Percentiles rank a stretch among this genome's conserved stretches.
Conservation (phyloP, 1,140 invertebrate species). For the Colletes latitarsis region DNA sequence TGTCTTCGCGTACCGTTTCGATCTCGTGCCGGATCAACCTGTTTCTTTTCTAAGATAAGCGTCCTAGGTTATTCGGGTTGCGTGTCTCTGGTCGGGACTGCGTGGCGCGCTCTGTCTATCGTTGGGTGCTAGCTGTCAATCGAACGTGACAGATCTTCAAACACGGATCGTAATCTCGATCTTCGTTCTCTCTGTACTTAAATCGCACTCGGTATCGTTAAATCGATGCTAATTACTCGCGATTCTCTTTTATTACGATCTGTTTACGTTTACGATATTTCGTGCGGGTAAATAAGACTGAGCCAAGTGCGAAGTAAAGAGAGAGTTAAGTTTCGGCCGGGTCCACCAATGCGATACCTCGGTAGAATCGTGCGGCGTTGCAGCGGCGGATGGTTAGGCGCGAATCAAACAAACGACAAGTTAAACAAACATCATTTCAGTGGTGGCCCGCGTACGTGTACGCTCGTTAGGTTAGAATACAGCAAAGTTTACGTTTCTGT, state of each 20-base stretch:
- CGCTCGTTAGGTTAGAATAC: conserved; percentile 24
- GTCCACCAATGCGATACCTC: not conserved
- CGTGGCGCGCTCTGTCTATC: conserved; percentile 40
- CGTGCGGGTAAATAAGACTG: not conserved
- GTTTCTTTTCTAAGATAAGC: conserved; percentile 35
- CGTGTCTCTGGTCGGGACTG: conserved; percentile 19
- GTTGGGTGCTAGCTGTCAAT: conserved; percentile 56
- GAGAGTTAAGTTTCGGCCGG: not conserved
- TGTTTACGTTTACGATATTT: not conserved
- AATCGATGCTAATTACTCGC: not conserved
- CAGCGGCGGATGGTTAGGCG: conserved; percentile 6
- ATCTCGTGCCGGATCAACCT: conserved; percentile 7
- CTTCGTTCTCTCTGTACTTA: not conserved
- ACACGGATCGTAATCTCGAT: conserved; percentile 14
- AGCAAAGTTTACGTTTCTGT: not conserved
- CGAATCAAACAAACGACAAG: conserved; percentile 10
- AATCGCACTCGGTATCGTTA: not conserved
- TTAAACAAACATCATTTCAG: conserved; percentile 4
- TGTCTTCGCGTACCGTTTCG: not conserved
- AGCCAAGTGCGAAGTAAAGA: not conserved
- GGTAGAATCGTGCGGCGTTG: not conserved
- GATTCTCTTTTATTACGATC: not conserved
- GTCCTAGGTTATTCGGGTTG: conserved; percentile 25
- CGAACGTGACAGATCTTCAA: conserved; percentile 55
- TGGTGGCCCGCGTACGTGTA: not conserved